phyloP scores from a whole-genome alignment of 2,113 vertebrate genomes.

The Lophochroa leadbeateri region DNA sequence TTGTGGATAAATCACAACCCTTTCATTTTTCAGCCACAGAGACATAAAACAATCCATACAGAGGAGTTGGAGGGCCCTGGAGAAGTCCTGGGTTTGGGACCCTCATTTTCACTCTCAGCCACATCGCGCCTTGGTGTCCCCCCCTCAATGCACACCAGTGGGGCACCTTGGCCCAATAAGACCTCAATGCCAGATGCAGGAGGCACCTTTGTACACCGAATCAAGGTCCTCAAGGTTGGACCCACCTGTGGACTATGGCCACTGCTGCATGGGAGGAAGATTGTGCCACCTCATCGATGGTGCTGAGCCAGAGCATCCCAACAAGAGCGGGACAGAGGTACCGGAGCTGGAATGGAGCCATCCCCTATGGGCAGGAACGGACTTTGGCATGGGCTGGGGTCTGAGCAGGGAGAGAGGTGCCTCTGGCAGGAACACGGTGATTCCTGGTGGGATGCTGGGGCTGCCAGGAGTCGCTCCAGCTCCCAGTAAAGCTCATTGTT shows the following conservation, averaged over 20 bases:
- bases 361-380: neutral
- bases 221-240: neutral
- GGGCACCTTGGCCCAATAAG: fast-evolving
- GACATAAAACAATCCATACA: neutral
- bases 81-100: neutral
- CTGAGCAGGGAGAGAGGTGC: neutral
- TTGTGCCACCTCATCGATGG: fast-evolving
- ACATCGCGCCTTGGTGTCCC: neutral
- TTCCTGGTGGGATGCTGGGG: neutral
- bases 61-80: neutral
- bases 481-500: neutral
- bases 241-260: neutral
- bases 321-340: neutral
- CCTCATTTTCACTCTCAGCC: neutral
- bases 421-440: fast-evolving
- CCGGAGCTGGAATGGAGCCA: neutral
- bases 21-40: neutral
- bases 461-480: neutral
- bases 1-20: neutral
- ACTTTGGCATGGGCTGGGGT: neutral
- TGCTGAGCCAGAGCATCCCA: neutral
- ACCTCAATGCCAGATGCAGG: neutral
- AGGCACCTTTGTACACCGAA: neutral
- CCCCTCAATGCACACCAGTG: fast-evolving
- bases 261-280: neutral